These are phyloP conservation scores for Byasa hedistus DNA, from an alignment of 2,888 invertebrate species.

Conservation along the genomic window DNA sequence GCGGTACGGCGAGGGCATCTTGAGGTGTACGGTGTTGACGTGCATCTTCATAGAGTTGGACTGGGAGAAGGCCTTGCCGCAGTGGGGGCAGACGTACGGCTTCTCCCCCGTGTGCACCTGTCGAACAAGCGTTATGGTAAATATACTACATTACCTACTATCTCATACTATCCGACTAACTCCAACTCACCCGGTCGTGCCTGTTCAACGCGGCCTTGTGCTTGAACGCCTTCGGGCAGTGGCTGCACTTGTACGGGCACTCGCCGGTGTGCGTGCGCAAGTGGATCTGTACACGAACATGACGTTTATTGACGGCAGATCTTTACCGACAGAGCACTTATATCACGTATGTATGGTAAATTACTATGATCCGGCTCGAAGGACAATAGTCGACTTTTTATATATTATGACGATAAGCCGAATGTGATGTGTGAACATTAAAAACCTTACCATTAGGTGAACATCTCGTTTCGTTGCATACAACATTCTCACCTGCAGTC, in stretches of 20 bases:
- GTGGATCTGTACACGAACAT: constrained; percentile 38
- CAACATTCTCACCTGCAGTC: constrained; percentile 37
- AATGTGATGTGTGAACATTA: too few relatives aligned
- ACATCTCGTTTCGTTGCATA: too few relatives aligned
- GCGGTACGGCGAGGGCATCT: constrained; percentile 58
- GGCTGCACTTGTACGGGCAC: constrained; percentile 40
- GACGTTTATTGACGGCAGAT: neutral
- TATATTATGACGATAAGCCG: too few relatives aligned
- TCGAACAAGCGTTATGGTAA: neutral
- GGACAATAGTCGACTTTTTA: too few relatives aligned
- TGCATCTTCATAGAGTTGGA: constrained; percentile 69
- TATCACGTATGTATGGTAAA: too few relatives aligned
- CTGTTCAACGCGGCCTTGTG: constrained; percentile 42
- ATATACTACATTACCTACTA: too few relatives aligned
- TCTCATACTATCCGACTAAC: too few relatives aligned
- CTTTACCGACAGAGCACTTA: too few relatives aligned
- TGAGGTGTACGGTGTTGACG: constrained; percentile 57
- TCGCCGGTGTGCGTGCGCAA: constrained; percentile 44
- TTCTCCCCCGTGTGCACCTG: constrained; percentile 67
- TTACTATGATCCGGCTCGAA: too few relatives aligned
- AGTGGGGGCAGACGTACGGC: constrained; percentile 59
- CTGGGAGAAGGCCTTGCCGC: constrained; percentile 61
- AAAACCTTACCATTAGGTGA: too few relatives aligned
- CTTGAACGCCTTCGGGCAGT: constrained; percentile 43
- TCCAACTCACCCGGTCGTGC: constrained; percentile 52